phyloP scores from a whole-genome alignment of 2,113 vertebrate species.

The Syngnathoides biaculeatus region DNA sequence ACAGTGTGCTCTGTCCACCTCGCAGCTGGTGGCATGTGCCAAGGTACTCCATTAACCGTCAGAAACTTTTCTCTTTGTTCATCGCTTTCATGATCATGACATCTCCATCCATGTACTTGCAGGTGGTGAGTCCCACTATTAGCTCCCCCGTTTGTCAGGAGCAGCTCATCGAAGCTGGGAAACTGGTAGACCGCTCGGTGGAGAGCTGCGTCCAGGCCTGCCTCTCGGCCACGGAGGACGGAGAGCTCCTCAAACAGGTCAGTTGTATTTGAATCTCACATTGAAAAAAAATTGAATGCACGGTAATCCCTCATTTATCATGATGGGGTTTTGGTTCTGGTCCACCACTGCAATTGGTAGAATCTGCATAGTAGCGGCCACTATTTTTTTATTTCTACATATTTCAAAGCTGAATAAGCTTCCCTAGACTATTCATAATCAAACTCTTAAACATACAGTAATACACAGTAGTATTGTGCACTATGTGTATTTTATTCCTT shows the following conservation, averaged over 20 bases:
- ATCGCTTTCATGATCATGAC: neutral
- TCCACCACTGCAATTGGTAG: too few relatives aligned
- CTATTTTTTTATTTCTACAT: too few relatives aligned
- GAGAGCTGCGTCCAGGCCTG: slow-evolving; percentile 93
- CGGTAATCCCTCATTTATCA: too few relatives aligned
- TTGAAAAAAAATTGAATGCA: too few relatives aligned
- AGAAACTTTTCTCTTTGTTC: neutral
- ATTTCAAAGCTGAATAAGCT: too few relatives aligned
- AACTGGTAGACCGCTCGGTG: slow-evolving; percentile 94
- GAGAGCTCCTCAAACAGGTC: slow-evolving; percentile 92
- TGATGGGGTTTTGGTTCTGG: too few relatives aligned
- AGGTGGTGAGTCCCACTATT: slow-evolving; percentile 98
- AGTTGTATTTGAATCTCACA: neutral
- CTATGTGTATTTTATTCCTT: too few relatives aligned
- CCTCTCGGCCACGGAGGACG: slow-evolving; percentile 87
- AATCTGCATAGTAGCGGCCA: too few relatives aligned
- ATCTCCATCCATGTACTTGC: neutral
- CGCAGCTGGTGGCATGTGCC: slow-evolving; percentile 95
- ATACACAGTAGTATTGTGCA: too few relatives aligned
- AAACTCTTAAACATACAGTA: too few relatives aligned
- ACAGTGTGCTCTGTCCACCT: slow-evolving; percentile 95
- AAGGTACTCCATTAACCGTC: slow-evolving; percentile 74
- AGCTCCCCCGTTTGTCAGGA: slow-evolving; percentile 97
- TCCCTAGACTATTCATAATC: too few relatives aligned
- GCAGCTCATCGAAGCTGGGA: slow-evolving; percentile 92